Evolutionary conservation across 1,140 invertebrate species (phyloP), one percentile per base, ranked within the genome.

Genomic region (Anoplolepis gracilipes): DNA sequence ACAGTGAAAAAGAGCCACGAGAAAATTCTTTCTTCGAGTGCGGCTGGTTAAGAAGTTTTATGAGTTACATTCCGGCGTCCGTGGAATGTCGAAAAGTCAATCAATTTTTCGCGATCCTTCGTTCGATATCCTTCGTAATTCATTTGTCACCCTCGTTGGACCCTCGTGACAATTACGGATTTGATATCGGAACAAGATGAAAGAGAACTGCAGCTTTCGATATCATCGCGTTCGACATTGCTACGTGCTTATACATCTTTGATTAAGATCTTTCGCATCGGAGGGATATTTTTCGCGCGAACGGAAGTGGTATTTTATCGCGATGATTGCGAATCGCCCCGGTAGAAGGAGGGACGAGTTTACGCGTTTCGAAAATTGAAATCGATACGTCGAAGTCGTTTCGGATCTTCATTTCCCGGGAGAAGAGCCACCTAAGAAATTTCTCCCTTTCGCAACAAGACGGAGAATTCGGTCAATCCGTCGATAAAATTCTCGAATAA

Each of bases 31-130:
- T 89, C 76, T 88, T 86, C 33, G 57, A 88, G 85, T 85, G n/a
- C n/a, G 88, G 72, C 89, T 89, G 72, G 85, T 78, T 87, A 70
- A 79, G 61, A 92, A 92, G 87, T 92, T 93, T 92, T 92, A 92
- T 90, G 87, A 93, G 87, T 88, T 90, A 19, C n/a, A n/a, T n/a
- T n/a, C 28, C 39, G 76, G 65, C 69, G 86, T 90, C 85, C 61
- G 33, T 42, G 84, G 84, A 90, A 90, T 88, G 85, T 55, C 85
- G 90, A 90, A 89, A 90, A 82, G 84, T 92, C 90, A 89, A 91
- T 93, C 91, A 91, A 84, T 92, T 91, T 91, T 53, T 55, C 76
- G 49, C 70, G 59, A 6, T 42, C 25, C 59, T 72, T 36, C 76
- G 0, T 61, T 59, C 16, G 42, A n/a, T 42, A 28, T 69, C 28